phyloP scores from a whole-genome alignment of 2,888 invertebrate genomes.

The Odontocerum albicorne region DNA sequence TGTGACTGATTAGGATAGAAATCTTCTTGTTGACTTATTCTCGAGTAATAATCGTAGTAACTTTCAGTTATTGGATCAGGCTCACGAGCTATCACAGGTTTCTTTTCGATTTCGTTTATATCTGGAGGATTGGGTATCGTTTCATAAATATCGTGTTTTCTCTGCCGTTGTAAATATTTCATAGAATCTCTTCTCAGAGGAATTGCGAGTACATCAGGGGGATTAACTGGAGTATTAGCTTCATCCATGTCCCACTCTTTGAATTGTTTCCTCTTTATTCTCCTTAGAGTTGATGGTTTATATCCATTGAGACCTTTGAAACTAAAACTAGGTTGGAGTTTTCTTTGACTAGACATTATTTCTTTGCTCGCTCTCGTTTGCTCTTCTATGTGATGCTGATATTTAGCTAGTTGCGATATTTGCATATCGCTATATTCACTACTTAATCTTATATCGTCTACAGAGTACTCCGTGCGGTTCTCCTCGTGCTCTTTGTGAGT shows the following conservation, averaged over 20 bases:
- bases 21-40: conserved; percentile 55
- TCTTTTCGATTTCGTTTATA: conserved; percentile 41
- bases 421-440: conserved; percentile 43
- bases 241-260: conserved; percentile 60
- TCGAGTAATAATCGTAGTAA: conserved; percentile 56
- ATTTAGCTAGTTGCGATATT: conserved; percentile 61
- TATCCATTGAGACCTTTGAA: conserved; percentile 66
- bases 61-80: conserved; percentile 56
- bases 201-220: conserved; percentile 46
- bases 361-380: conserved; percentile 57
- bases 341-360: conserved; percentile 53
- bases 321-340: conserved; percentile 58
- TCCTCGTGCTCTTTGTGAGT: conserved; percentile 42
- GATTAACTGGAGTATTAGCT: conserved; percentile 7
- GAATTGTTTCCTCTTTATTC: conserved; percentile 59
- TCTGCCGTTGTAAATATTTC: conserved; percentile 56
- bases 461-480: conserved; percentile 45
- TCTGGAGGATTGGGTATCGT: conserved; percentile 52
- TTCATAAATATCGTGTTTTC: conserved; percentile 50
- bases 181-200: conserved; percentile 55
- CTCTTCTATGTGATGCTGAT: conserved; percentile 62
- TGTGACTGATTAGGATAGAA: conserved; percentile 46
- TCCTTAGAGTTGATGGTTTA: conserved; percentile 59
- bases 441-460: conserved; percentile 48
- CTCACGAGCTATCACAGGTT: conserved; percentile 45